Percentiles rank a stretch among this genome's conserved stretches.
phyloP scores from a whole-genome alignment of 2,888 invertebrate species.

The Lasioglossum oenotherae region DNA sequence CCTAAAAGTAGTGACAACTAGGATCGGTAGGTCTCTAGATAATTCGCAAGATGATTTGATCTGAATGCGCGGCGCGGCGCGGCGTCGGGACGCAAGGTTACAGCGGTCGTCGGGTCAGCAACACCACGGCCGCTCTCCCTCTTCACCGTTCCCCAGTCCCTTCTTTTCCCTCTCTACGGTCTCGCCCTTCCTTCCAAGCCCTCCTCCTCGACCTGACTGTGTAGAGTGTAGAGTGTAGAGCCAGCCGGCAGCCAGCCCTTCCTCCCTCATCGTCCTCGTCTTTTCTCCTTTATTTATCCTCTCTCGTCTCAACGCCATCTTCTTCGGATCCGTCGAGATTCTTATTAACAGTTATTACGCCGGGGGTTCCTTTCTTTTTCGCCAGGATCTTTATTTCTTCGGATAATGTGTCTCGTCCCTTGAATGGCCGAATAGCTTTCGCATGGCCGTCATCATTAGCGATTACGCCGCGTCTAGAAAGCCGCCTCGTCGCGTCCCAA shows the following conservation, averaged over 20 bases:
- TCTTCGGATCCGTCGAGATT: constrained; percentile 41
- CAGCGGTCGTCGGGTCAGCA: constrained; percentile 83
- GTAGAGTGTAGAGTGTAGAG: constrained; percentile 5
- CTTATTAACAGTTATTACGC: constrained; percentile 57
- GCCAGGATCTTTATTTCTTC: constrained; percentile 6
- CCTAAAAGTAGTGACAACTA: constrained; percentile 12
- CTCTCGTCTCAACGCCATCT: constrained; percentile 57
- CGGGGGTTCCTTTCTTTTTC: constrained; percentile 17
- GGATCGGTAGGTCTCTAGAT: constrained; percentile 54
- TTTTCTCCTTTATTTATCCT: constrained; percentile 65
- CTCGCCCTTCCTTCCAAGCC: constrained; percentile 69
- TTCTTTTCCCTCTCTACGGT: constrained; percentile 50
- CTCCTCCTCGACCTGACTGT: constrained; percentile 58
- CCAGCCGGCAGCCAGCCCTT: constrained; percentile 32
- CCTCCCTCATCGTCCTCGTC: constrained; percentile 14
- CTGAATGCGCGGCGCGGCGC: constrained; percentile 69
- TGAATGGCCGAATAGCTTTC: constrained; percentile 11
- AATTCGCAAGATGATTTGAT: constrained; percentile 70
- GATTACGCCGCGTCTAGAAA: constrained; percentile 15
- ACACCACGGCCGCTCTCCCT: constrained; percentile 79
- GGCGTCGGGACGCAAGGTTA: constrained; percentile 80
- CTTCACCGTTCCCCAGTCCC: constrained; percentile 60
- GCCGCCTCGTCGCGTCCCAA: background rate
- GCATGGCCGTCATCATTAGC: constrained; percentile 1
- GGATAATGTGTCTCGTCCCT: constrained; percentile 23